A percentile compares a stretch with the other conserved stretches of the same genome.
Conservation (phyloP, 2,797 vertebrate species). For the Ciconia nigra region DNA sequence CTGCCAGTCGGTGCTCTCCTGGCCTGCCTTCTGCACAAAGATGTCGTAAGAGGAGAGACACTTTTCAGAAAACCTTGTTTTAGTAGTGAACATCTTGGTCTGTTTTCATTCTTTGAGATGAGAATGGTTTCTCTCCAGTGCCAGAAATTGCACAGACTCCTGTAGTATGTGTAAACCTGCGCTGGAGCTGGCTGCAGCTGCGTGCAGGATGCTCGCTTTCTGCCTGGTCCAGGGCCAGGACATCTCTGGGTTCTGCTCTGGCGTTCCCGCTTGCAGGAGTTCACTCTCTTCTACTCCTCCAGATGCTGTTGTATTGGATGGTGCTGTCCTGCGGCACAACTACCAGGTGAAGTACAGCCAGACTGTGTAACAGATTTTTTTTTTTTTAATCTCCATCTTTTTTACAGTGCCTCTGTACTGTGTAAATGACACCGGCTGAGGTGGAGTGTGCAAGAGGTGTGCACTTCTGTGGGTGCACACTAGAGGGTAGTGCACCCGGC, state of each 20-base stretch:
- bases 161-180: rapidly evolving
- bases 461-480: background rate
- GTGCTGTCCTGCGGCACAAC: background rate
- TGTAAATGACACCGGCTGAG: rapidly evolving
- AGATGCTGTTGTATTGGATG: background rate
- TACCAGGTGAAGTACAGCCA: background rate
- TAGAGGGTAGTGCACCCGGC: background rate
- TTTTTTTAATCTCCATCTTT: background rate
- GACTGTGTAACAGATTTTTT: background rate
- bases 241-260: background rate
- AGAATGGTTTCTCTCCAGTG: background rate
- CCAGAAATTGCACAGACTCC: background rate
- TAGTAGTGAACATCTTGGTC: background rate
- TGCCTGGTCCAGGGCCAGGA: background rate
- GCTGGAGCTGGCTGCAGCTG: background rate
- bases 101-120: background rate
- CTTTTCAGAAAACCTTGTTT: background rate
- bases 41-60: background rate
- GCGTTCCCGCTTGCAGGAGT: rapidly evolving
- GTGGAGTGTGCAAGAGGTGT: background rate
- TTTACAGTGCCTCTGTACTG: background rate
- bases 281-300: background rate
- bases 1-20: background rate
- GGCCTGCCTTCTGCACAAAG: background rate
- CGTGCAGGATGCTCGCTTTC: background rate